Percentiles rank a stretch among this genome's conserved stretches.
These are phyloP conservation scores for Drosophila tani DNA, from an alignment of 1,140 invertebrate species.

Conservation along the genomic window DNA sequence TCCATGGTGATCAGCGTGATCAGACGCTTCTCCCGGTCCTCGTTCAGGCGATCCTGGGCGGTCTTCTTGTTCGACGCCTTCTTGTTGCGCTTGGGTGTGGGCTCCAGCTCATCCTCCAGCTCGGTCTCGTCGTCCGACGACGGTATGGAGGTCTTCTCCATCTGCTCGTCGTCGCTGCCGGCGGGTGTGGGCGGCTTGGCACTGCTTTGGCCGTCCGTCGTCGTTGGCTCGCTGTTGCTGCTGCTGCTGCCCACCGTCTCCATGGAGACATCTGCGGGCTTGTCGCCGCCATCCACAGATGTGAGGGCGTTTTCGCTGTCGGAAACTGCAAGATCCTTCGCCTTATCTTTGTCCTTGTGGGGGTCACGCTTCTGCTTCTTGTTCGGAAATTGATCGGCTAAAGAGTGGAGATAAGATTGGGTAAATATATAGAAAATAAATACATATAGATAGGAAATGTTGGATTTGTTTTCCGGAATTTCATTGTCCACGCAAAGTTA, in stretches of 20 bases:
- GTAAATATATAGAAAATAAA: too few relatives aligned
- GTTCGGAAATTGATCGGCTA: conserved; percentile 65
- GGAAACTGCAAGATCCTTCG: conserved; percentile 26
- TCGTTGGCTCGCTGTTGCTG: conserved; percentile 3
- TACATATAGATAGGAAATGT: too few relatives aligned
- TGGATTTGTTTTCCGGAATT: too few relatives aligned
- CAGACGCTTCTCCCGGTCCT: conserved; percentile 74
- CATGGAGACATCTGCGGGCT: conserved; percentile 49
- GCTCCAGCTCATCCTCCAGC: conserved; percentile 69
- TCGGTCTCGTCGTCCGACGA: conserved; percentile 76
- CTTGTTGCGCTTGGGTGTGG: conserved; percentile 72
- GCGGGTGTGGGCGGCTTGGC: conserved; percentile 33
- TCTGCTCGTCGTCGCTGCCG: conserved; percentile 59
- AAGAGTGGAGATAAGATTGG: not conserved
- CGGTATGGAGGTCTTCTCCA: conserved; percentile 57
- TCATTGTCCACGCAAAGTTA: too few relatives aligned
- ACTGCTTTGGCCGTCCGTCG: conserved; percentile 3
- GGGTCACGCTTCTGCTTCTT: conserved; percentile 72
- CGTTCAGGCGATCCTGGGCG: conserved; percentile 72
- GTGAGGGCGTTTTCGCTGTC: conserved; percentile 24
- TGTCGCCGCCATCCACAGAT: conserved; percentile 34
- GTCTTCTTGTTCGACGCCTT: conserved; percentile 72
- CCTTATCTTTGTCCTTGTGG: conserved; percentile 54
- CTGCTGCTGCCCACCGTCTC: conserved; percentile 27
- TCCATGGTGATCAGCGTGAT: conserved; percentile 76